Percentiles rank a stretch among this genome's conserved stretches.
Conservation (phyloP, 2,113 vertebrate genomes). For the Mungos mungo region DNA sequence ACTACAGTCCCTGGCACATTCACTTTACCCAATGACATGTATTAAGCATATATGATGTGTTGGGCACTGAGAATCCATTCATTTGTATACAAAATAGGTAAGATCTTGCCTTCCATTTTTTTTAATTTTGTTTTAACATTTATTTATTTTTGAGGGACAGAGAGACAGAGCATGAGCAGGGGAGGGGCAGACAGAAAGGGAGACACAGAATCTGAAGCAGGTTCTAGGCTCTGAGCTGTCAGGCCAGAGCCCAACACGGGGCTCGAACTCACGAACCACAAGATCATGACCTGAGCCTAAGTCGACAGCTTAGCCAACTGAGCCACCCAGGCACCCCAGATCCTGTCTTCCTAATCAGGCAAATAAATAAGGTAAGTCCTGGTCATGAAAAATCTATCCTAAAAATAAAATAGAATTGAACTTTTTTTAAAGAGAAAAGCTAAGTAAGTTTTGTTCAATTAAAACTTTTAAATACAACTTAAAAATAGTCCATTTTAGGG, state of each 20-base stretch:
- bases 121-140: no score
- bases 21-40: neutral
- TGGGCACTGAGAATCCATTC: neutral
- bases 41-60: fast-evolving
- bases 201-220: no score
- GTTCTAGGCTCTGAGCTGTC: no score
- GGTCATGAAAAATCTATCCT: fast-evolving
- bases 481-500: neutral
- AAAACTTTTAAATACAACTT: neutral
- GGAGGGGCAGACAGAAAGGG: no score
- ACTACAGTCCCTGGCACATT: neutral
- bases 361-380: neutral
- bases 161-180: no score
- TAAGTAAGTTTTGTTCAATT: neutral
- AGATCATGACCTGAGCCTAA: no score
- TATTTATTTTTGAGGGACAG: no score
- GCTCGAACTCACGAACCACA: no score
- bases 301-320: no score
- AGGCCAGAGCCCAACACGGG: no score
- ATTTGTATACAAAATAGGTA: fast-evolving
- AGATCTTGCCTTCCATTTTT: neutral
- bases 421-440: neutral
- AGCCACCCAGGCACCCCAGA: no score
- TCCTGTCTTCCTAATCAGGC: neutral
- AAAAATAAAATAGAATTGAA: neutral